These are phyloP conservation scores for Sebastes iracundus DNA, from an alignment of 2,797 vertebrate species.

Conservation along the genomic window DNA sequence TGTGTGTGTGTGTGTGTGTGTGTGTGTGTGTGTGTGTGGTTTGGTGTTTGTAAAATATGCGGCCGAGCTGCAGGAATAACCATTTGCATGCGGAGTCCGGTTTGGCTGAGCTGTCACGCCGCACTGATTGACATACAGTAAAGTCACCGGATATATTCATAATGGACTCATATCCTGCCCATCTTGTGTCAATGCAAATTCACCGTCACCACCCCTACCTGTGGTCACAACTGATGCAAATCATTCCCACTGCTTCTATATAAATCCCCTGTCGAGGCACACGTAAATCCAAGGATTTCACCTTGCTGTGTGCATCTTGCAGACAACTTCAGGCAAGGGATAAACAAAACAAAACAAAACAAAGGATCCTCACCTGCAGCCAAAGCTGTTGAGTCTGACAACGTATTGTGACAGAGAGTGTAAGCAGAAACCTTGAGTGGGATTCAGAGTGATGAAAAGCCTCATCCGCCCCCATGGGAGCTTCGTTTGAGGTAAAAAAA, in stretches of 20 bases:
- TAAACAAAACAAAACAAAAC: slow-evolving; percentile 46
- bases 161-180: slow-evolving; percentile 26
- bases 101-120: slow-evolving; percentile 24
- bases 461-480: slow-evolving; percentile 24
- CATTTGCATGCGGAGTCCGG: slow-evolving; percentile 63
- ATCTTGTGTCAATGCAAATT: slow-evolving; percentile 65
- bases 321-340: slow-evolving; percentile 44
- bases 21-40: slow-evolving; percentile 30
- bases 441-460: slow-evolving; percentile 28
- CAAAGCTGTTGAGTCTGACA: slow-evolving; percentile 41
- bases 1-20: slow-evolving; percentile 1
- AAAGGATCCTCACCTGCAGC: slow-evolving; percentile 36
- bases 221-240: slow-evolving; percentile 69
- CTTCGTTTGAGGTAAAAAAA: slow-evolving; percentile 44
- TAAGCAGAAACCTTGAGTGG: slow-evolving; percentile 20
- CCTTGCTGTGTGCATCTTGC: slow-evolving; percentile 24
- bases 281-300: slow-evolving; percentile 27
- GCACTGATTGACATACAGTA: slow-evolving; percentile 49
- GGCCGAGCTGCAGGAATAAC: slow-evolving; percentile 49
- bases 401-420: slow-evolving; percentile 4
- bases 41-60: slow-evolving; percentile 65
- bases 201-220: slow-evolving; percentile 43
- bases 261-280: neutral
- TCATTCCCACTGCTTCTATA: neutral
- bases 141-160: slow-evolving; percentile 29